Percentiles rank a stretch among this genome's conserved stretches.
Conservation (phyloP, 1,140 invertebrate species). For the Oryctes rhinoceros region DNA sequence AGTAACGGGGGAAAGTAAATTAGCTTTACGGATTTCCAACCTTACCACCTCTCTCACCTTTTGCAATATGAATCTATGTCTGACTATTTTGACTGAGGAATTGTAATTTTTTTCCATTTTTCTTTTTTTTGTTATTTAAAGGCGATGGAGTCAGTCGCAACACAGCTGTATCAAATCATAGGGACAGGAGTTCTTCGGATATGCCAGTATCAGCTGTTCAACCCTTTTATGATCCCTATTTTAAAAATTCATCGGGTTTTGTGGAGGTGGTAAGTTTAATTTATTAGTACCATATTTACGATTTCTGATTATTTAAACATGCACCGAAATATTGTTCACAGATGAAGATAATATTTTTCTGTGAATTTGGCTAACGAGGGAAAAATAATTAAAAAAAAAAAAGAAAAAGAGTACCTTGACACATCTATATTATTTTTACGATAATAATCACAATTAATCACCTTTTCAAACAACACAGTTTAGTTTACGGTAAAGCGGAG, state of each 20-base stretch:
- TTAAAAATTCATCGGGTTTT: slow-evolving; percentile 45
- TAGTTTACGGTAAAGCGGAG: neutral
- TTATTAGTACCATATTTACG: neutral
- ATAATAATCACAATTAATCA: neutral
- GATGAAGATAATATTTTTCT: no score
- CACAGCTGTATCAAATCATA: slow-evolving; percentile 45
- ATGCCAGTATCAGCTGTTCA: slow-evolving; percentile 42
- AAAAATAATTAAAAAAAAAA: no score
- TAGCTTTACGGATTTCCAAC: neutral
- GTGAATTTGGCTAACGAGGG: neutral
- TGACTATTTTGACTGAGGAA: neutral
- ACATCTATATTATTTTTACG: neutral
- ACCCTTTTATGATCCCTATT: slow-evolving; percentile 43
- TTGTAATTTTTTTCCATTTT: neutral
- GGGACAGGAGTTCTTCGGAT: slow-evolving; percentile 43
- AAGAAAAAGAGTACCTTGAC: neutral
- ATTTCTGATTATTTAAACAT: neutral
- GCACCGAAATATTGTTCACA: no score
- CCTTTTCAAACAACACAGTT: no score
- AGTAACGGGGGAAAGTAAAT: neutral
- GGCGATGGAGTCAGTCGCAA: slow-evolving; percentile 49
- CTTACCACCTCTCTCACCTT: no score
- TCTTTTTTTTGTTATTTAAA: slow-evolving; percentile 32
- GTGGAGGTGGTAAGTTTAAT: slow-evolving; percentile 50
- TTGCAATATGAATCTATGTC: no score